Evolutionary conservation across 2,797 vertebrate genomes (phyloP).

Genomic region (Xenopus petersii): DNA sequence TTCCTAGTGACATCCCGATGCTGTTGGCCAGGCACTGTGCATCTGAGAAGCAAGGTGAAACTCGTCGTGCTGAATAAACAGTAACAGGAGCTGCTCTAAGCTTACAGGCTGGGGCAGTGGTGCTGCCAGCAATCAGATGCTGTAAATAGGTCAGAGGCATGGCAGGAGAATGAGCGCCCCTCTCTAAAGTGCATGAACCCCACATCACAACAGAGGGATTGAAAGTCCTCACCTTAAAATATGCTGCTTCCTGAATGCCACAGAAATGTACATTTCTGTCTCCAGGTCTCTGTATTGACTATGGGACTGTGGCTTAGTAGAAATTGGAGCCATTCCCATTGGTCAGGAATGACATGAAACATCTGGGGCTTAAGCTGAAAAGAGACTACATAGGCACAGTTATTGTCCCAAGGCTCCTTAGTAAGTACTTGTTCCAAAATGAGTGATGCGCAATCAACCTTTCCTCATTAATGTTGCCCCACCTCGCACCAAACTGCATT

Average conservation of each 20-base stretch:
- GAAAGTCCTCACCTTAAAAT: slow-evolving; percentile 40
- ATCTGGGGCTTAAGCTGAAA: slow-evolving; percentile 22
- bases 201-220: slow-evolving; percentile 41
- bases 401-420: too few relatives aligned
- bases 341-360: slow-evolving; percentile 43
- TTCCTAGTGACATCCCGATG: too few relatives aligned
- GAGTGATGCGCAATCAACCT: too few relatives aligned
- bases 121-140: slow-evolving; percentile 24
- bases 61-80: slow-evolving; percentile 29
- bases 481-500: too few relatives aligned
- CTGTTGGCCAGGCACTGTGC: not conserved
- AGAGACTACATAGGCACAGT: not conserved
- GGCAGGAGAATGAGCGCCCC: slow-evolving; percentile 14
- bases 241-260: slow-evolving; percentile 41
- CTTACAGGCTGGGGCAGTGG: not conserved
- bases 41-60: slow-evolving; percentile 32
- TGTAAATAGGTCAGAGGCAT: slow-evolving; percentile 21
- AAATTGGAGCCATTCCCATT: slow-evolving; percentile 21
- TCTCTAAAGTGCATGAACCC: slow-evolving; percentile 24
- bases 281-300: slow-evolving; percentile 32
- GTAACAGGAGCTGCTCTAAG: slow-evolving; percentile 4
- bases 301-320: slow-evolving; percentile 27
- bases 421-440: too few relatives aligned
- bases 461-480: too few relatives aligned
- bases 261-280: slow-evolving; percentile 22